Percentiles rank a stretch among this genome's conserved stretches.
phyloP scores from a whole-genome alignment of 2,113 vertebrate species.

The Corvus hawaiiensis region DNA sequence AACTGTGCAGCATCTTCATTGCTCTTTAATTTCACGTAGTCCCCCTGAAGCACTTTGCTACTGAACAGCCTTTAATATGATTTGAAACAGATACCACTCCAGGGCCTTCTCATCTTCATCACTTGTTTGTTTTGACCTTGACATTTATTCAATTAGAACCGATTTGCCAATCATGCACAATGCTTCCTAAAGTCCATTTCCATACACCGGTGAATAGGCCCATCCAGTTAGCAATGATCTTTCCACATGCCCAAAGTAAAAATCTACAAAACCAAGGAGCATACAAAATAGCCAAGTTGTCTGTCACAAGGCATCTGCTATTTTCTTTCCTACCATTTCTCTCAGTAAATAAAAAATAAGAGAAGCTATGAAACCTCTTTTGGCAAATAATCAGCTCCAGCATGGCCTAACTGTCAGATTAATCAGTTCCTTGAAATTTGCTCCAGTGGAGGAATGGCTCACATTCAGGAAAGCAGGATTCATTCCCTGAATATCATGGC shows the following conservation, averaged over 20 bases:
- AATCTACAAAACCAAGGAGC: not conserved
- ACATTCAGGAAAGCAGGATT: not conserved
- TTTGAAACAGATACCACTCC: slow-evolving; percentile 68
- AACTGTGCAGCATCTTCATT: not conserved
- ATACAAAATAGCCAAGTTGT: not conserved
- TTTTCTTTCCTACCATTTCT: not conserved
- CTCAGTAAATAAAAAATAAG: not conserved
- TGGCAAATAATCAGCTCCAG: slow-evolving; percentile 9
- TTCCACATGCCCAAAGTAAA: slow-evolving; percentile 7
- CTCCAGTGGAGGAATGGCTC: not conserved
- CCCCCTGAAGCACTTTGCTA: slow-evolving; percentile 43
- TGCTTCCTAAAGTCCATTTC: slow-evolving; percentile 61
- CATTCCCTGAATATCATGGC: not conserved
- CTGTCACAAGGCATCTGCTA: not conserved
- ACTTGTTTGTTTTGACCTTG: slow-evolving; percentile 76
- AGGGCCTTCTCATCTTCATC: slow-evolving; percentile 77
- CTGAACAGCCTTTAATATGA: slow-evolving; percentile 61
- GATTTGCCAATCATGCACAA: slow-evolving; percentile 76
- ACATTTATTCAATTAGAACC: slow-evolving; percentile 84
- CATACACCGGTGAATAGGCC: slow-evolving; percentile 62
- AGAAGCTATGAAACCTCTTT: not conserved
- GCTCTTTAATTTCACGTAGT: slow-evolving; percentile 43
- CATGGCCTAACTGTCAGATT: not conserved
- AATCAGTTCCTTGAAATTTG: not conserved
- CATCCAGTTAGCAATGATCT: slow-evolving; percentile 73